These are phyloP conservation scores for Thaumetopoea pityocampa DNA, from an alignment of 1,140 invertebrate genomes.

Conservation along the genomic window DNA sequence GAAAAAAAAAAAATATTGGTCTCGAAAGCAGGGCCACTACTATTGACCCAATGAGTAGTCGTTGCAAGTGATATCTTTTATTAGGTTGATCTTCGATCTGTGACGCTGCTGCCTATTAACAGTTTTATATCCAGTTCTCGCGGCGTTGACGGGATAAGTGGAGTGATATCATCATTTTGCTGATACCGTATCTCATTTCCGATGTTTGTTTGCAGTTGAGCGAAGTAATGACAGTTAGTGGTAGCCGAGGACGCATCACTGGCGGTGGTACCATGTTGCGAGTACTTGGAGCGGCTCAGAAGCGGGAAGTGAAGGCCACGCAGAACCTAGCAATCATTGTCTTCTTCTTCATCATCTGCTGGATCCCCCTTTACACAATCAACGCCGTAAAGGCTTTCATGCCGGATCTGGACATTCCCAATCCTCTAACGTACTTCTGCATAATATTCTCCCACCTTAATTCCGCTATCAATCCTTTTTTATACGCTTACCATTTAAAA, in stretches of 20 bases:
- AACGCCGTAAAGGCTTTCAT: slow-evolving; percentile 92
- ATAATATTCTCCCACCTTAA: slow-evolving; percentile 93
- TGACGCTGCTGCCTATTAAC: too few species aligned
- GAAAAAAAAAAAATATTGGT: too few species aligned
- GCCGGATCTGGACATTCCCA: slow-evolving; percentile 80
- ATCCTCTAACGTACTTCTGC: slow-evolving; percentile 84
- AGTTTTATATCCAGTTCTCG: too few species aligned
- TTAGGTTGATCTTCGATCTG: neutral
- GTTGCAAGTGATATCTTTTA: too few species aligned
- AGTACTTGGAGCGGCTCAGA: slow-evolving; percentile 86
- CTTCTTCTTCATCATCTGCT: slow-evolving; percentile 93
- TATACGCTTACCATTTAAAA: slow-evolving; percentile 93
- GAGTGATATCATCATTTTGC: too few species aligned
- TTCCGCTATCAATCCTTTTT: slow-evolving; percentile 90
- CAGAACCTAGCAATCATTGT: slow-evolving; percentile 94
- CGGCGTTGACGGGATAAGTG: too few species aligned
- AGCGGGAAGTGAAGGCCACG: slow-evolving; percentile 92
- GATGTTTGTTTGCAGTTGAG: slow-evolving; percentile 63
- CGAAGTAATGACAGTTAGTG: slow-evolving; percentile 61
- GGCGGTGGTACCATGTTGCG: slow-evolving; percentile 83
- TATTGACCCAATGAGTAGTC: too few species aligned
- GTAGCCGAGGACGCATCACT: slow-evolving; percentile 39
- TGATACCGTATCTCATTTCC: too few species aligned
- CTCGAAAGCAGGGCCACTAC: too few species aligned
- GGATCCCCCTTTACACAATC: slow-evolving; percentile 94